phyloP scores from a whole-genome alignment of 2,113 vertebrate genomes.

The Lichenostomus cassidix region DNA sequence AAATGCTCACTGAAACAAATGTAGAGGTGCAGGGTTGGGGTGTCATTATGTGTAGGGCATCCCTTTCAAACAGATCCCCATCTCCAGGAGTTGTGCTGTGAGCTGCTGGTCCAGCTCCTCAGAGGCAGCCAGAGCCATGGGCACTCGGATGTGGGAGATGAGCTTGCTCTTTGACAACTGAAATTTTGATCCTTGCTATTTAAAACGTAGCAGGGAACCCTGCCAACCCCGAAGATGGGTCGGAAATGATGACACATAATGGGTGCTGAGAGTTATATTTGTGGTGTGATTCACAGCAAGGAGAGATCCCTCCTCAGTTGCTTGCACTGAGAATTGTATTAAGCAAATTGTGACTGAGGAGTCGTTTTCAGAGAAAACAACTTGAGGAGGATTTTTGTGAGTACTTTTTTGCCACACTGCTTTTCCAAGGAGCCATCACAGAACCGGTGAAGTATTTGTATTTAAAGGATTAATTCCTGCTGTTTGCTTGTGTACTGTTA shows the following conservation, averaged over 20 bases:
- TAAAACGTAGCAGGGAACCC: background rate
- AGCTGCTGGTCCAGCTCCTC: background rate
- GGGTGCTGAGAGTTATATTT: background rate
- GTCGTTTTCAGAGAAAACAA: conserved; percentile 20
- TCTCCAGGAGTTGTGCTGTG: background rate
- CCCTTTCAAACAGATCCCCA: background rate
- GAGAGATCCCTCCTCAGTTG: background rate
- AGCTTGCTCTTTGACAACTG: background rate
- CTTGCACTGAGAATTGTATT: background rate
- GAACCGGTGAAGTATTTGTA: conserved; percentile 53
- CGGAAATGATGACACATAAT: background rate
- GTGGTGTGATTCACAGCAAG: background rate
- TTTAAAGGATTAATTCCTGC: conserved; percentile 80
- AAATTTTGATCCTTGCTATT: background rate
- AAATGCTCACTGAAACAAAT: background rate
- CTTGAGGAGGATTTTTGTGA: background rate
- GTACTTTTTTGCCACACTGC: conserved; percentile 2
- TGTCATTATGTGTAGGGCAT: background rate
- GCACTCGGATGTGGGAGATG: background rate
- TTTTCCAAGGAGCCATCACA: conserved; percentile 49
- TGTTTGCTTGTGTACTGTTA: conserved; percentile 76
- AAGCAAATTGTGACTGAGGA: background rate
- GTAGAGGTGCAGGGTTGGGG: background rate
- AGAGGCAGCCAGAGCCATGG: background rate
- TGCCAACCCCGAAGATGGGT: background rate